phyloP scores from a whole-genome alignment of 2,888 invertebrate genomes.

The Dendrolimus pini region DNA sequence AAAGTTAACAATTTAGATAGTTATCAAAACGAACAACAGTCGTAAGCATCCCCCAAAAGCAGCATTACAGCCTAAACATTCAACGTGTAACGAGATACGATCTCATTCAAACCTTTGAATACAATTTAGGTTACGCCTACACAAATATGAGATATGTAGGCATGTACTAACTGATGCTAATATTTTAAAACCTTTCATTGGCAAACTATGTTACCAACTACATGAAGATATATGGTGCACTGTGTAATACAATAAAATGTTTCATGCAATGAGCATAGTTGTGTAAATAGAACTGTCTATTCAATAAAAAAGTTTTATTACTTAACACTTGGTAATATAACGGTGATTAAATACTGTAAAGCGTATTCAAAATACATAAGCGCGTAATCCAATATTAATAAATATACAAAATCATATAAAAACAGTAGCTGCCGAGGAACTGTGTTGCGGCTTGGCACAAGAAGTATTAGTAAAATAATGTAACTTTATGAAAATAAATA shows the following conservation, averaged over 20 bases:
- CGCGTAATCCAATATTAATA: too few species aligned
- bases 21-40: neutral
- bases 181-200: slow-evolving; percentile 36
- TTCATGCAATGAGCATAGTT: neutral
- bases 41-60: neutral
- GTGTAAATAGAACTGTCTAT: too few species aligned
- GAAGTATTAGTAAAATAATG: too few species aligned
- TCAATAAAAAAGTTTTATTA: too few species aligned
- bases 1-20: neutral
- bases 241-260: neutral
- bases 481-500: too few species aligned
- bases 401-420: too few species aligned
- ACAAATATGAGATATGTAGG: slow-evolving; percentile 12
- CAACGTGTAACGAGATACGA: slow-evolving; percentile 9
- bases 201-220: slow-evolving; percentile 19
- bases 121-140: slow-evolving; percentile 44
- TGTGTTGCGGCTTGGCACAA: too few species aligned
- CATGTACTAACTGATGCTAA: slow-evolving; percentile 39
- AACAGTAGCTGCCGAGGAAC: too few species aligned
- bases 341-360: too few species aligned
- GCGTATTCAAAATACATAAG: too few species aligned
- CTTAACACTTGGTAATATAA: too few species aligned
- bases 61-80: neutral
- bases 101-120: slow-evolving; percentile 12
- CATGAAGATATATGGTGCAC: slow-evolving; percentile 8